Percentiles rank a stretch among this genome's conserved stretches.
Conservation (phyloP, 30 jellyfish, hydroid and myxozoan genomes). For the Morbakka virulenta region DNA sequence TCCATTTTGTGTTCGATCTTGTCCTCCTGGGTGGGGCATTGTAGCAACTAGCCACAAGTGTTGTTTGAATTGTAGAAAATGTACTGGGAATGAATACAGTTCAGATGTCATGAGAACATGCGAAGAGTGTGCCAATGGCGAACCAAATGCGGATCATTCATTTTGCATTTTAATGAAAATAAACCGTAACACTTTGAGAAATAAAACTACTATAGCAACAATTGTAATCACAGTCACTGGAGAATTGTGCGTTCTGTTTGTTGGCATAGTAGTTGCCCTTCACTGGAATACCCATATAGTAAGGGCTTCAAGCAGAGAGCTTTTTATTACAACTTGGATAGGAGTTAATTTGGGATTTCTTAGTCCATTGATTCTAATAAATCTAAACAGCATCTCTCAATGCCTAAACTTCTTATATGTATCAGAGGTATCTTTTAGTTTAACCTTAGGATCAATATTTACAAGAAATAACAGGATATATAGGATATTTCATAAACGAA, state of each 20-base stretch:
- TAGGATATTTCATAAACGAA: slow-evolving; percentile 64
- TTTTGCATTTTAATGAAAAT: slow-evolving; percentile 22
- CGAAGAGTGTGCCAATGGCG: slow-evolving; percentile 28
- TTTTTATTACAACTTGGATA: slow-evolving; percentile 24
- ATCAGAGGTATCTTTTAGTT: slow-evolving; percentile 37
- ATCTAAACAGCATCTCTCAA: slow-evolving; percentile 1
- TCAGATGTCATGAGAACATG: slow-evolving; percentile 25
- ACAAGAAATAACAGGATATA: slow-evolving; percentile 56
- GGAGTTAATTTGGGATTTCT: slow-evolving; percentile 49
- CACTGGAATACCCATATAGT: slow-evolving; percentile 68
- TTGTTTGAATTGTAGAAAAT: slow-evolving; percentile 60
- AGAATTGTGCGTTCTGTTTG: slow-evolving; percentile 10
- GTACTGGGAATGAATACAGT: slow-evolving; percentile 59
- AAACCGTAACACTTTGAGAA: not conserved
- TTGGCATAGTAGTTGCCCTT: slow-evolving; percentile 8
- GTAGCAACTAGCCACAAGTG: slow-evolving; percentile 6
- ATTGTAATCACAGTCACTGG: slow-evolving; percentile 28
- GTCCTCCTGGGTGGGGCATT: slow-evolving; percentile 48
- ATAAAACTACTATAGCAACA: slow-evolving; percentile 18
- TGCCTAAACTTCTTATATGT: slow-evolving; percentile 38
- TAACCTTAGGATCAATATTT: slow-evolving; percentile 64
- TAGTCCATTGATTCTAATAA: slow-evolving; percentile 31
- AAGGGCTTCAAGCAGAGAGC: slow-evolving; percentile 68
- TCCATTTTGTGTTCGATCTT: slow-evolving; percentile 8
- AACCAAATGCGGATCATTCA: slow-evolving; percentile 27